Base-by-base conservation (phyloP, 2,888 invertebrate genomes). In the Epicampocera succincta region DNA sequence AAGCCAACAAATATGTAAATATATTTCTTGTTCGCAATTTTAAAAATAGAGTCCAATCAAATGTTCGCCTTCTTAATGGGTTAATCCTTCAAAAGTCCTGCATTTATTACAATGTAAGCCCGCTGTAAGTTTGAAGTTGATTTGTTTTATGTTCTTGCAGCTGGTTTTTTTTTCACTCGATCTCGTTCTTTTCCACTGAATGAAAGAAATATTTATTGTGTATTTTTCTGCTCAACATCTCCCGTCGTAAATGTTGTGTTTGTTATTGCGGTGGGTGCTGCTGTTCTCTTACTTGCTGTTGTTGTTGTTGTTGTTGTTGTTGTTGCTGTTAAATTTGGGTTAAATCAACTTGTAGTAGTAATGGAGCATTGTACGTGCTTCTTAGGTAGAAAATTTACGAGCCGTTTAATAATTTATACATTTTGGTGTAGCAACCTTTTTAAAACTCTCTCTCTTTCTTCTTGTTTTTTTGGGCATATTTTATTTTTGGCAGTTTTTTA, bases 391-490 rank as follows among this genome's bases (percentile, higher is more conserved):
- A 73, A 77, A 80, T 83, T 83, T 73, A 78, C 82, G 65, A 74
- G 78, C 74, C 82, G 66, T 78, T 82, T 82, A 82, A 82, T 66
- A 78, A 78, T 82, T 78, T 80, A 83, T 74, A 71, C 42, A 48
- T 61, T 54, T 29, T 72, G 75, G 42, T 76, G 56, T 54, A 65
- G 25, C 13, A 25, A 9, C n/a, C n/a, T 58, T 63, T 52, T 56
- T 25, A 8, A 5, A n/a, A 33, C 50, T 61, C 61, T 15, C 21
- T 21, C 15, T 65, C 17, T 69, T 71, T 71, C 46, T 3, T 15
- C n/a, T 66, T 40, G 72, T 54, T 65, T 66, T 71, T 54, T 11
- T 44, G 40, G 19, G 56, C 25, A 17, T 66, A 29, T 38, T 60
- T 60, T 60, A 25, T 54, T 15, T 2, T 13, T 1, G 13, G 52